Percentiles rank a stretch among this genome's conserved stretches.
Conservation (phyloP, 2,113 vertebrate species). For the Opisthocomus hoazin region DNA sequence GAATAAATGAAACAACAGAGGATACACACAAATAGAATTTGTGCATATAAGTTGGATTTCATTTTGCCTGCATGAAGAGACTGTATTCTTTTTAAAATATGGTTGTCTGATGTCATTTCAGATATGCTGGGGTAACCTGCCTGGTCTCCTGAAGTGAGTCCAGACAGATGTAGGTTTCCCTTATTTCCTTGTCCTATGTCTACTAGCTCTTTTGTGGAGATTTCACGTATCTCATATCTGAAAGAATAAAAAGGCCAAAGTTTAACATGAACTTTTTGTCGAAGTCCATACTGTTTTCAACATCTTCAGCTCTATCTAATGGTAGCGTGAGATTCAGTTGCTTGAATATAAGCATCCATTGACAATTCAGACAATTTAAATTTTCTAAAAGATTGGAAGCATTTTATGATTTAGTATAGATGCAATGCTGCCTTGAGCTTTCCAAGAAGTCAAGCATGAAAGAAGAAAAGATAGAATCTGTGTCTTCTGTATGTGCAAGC, state of each 20-base stretch:
- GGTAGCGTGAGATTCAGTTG: background rate
- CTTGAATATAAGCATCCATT: background rate
- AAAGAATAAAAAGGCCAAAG: background rate
- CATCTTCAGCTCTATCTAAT: background rate
- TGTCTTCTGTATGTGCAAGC: background rate
- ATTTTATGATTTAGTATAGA: background rate
- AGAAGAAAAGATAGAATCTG: background rate
- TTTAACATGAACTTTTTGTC: background rate
- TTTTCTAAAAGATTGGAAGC: background rate
- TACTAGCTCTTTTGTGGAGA: background rate
- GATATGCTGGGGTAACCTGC: background rate
- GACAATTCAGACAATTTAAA: background rate
- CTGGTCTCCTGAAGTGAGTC: background rate
- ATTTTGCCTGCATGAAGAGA: background rate
- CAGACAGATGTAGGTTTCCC: background rate
- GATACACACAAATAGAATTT: background rate
- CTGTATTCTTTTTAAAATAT: background rate
- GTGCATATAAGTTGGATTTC: background rate
- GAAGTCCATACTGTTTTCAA: background rate
- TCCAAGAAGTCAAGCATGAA: background rate
- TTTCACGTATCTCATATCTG: background rate
- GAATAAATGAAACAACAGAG: background rate
- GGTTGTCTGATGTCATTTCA: background rate
- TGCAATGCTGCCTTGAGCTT: background rate
- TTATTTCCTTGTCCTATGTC: background rate